Evolutionary conservation across 2,797 vertebrate genomes (phyloP).

Genomic region (Gadopsis marmoratus): DNA sequence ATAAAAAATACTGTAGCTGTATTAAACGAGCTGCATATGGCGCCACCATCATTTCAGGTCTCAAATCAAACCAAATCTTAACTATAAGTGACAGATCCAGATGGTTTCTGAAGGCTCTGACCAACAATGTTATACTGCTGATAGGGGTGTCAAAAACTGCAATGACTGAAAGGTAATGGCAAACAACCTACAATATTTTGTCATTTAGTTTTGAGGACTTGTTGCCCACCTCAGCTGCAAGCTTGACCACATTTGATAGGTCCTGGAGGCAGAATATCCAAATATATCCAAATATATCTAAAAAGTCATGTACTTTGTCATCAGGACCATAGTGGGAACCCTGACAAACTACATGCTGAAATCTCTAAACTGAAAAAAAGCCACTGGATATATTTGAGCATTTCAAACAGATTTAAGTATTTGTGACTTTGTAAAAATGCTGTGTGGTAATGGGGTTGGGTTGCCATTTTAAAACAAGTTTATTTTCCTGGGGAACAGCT

Average conservation of each 20-base stretch:
- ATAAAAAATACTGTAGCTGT: not conserved
- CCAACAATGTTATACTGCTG: not conserved
- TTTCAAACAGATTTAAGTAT: constrained; percentile 60
- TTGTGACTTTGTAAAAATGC: constrained; percentile 36
- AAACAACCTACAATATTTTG: not conserved
- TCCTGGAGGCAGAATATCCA: not conserved
- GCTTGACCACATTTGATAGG: not conserved
- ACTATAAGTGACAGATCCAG: not conserved
- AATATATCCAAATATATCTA: too few relatives aligned
- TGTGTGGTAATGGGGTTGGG: constrained; percentile 38
- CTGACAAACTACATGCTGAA: not conserved
- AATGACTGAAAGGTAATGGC: not conserved
- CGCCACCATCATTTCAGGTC: not conserved
- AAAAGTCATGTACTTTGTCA: not conserved
- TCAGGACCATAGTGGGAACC: not conserved
- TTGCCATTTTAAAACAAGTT: constrained; percentile 59
- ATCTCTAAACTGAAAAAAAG: constrained; percentile 20
- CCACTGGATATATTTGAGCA: constrained; percentile 30
- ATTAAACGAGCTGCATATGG: not conserved
- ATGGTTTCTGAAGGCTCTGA: not conserved
- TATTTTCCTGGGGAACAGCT: constrained; percentile 65
- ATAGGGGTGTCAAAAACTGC: not conserved
- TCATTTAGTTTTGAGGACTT: not conserved
- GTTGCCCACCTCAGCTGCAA: too few relatives aligned
- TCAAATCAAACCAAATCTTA: not conserved